A percentile compares a stretch with the other conserved stretches of the same genome.
phyloP scores from a whole-genome alignment of 2,888 invertebrate species.

The Gastrophysa polygoni region DNA sequence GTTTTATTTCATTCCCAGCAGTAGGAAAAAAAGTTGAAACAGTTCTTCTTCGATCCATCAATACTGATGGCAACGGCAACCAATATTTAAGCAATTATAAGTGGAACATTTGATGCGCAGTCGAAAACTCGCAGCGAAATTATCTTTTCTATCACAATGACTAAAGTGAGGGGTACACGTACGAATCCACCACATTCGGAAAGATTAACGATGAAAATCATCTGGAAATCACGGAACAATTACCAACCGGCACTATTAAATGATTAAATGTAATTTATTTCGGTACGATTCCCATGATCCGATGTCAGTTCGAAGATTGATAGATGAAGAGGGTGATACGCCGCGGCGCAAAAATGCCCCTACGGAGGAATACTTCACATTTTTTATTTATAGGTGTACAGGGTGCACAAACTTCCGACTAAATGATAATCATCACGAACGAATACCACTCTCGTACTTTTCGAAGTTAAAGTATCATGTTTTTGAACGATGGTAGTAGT shows the following conservation, averaged over 20 bases:
- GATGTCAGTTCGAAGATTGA: not conserved
- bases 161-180: not conserved
- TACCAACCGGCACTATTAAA: not conserved
- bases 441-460: no score
- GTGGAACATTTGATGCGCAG: not conserved
- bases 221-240: not conserved
- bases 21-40: not conserved
- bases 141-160: not conserved
- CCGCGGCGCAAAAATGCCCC: not conserved
- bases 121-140: not conserved
- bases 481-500: no score
- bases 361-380: not conserved
- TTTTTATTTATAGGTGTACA: not conserved
- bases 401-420: not conserved
- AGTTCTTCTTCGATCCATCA: not conserved
- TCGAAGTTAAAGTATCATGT: no score
- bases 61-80: conserved; percentile 6
- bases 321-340: not conserved
- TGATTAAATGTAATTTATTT: conserved; percentile 1
- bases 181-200: not conserved
- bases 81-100: conserved; percentile 20
- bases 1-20: not conserved
- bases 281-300: not conserved
- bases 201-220: conserved; percentile 1
- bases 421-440: not conserved